Percentiles rank a stretch among this genome's conserved stretches.
phyloP scores from a whole-genome alignment of 2,797 vertebrate genomes.

The Macroramphosus scolopax region DNA sequence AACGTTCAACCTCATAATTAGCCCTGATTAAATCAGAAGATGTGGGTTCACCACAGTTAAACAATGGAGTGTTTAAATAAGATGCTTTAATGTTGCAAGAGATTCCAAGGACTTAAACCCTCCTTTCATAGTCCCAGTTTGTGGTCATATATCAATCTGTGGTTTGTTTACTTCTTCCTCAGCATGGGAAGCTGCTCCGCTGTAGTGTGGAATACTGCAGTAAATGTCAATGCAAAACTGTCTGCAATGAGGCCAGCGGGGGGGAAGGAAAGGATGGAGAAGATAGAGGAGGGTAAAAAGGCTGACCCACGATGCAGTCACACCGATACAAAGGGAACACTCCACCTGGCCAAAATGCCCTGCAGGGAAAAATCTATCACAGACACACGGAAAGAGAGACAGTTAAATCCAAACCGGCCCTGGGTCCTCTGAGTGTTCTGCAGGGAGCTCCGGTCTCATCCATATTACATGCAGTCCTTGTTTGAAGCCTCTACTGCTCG shows the following conservation, averaged over 20 bases:
- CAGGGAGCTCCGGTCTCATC: slow-evolving; percentile 65
- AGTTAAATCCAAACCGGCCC: slow-evolving; percentile 45
- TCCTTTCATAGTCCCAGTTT: slow-evolving; percentile 13
- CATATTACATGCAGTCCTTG: slow-evolving; percentile 76
- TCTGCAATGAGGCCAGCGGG: slow-evolving; percentile 31
- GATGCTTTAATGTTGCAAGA: slow-evolving; percentile 12
- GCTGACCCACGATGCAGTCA: slow-evolving; percentile 16
- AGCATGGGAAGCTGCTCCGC: slow-evolving; percentile 28
- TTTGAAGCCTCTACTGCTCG: slow-evolving; percentile 65
- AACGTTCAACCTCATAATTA: too few species aligned
- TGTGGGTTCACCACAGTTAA: neutral
- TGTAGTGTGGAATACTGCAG: slow-evolving; percentile 53
- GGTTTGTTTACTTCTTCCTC: slow-evolving; percentile 58
- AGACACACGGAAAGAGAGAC: slow-evolving; percentile 36
- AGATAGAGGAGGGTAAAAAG: neutral
- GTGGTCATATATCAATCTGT: slow-evolving; percentile 24
- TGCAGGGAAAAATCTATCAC: slow-evolving; percentile 41
- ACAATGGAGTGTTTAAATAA: slow-evolving; percentile 7
- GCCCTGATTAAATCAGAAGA: slow-evolving; percentile 1
- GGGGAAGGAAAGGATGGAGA: neutral
- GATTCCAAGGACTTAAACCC: slow-evolving; percentile 14
- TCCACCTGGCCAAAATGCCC: slow-evolving; percentile 46
- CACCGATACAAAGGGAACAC: slow-evolving; percentile 23
- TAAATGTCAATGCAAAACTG: slow-evolving; percentile 48
- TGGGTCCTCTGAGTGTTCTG: slow-evolving; percentile 41